Evolutionary conservation across 2,888 invertebrate species (phyloP).

Genomic region (Aphrophora alni): DNA sequence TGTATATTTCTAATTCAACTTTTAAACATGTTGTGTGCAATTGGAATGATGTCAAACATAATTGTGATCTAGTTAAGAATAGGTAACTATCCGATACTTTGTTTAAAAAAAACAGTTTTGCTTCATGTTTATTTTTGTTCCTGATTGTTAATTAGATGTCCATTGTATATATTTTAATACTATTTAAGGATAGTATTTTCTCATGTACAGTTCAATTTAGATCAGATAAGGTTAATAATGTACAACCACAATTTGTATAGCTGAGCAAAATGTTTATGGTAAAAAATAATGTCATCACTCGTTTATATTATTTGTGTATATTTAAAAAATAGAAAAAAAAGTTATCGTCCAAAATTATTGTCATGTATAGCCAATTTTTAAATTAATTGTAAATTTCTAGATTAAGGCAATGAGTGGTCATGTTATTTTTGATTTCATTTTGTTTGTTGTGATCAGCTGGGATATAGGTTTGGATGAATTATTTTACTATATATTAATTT

Average conservation of each 20-base stretch:
- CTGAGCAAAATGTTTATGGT: not conserved
- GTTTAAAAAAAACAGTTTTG: slow-evolving; percentile 33
- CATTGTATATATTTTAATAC: slow-evolving; percentile 13
- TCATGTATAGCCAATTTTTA: slow-evolving; percentile 1
- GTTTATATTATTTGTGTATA: not conserved
- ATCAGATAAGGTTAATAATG: not conserved
- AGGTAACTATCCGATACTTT: not conserved
- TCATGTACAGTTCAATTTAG: slow-evolving; percentile 29
- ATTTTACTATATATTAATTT: too few relatives aligned
- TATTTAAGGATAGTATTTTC: slow-evolving; percentile 19
- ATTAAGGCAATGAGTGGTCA: not conserved
- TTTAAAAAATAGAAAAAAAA: not conserved
- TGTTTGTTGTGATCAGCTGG: not conserved
- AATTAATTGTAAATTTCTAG: not conserved
- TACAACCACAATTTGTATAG: not conserved
- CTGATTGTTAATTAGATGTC: slow-evolving; percentile 45
- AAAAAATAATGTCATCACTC: slow-evolving; percentile 21
- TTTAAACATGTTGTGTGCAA: not conserved
- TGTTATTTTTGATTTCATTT: slow-evolving; percentile 2
- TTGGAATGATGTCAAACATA: not conserved
- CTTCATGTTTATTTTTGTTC: slow-evolving; percentile 43
- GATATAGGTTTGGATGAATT: not conserved
- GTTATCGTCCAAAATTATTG: not conserved
- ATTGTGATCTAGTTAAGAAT: not conserved
- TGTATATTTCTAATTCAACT: not conserved